A percentile compares a stretch with the other conserved stretches of the same genome.
Evolutionary conservation across 2,113 vertebrate genomes (phyloP).

Genomic region (Platysteira castanea): DNA sequence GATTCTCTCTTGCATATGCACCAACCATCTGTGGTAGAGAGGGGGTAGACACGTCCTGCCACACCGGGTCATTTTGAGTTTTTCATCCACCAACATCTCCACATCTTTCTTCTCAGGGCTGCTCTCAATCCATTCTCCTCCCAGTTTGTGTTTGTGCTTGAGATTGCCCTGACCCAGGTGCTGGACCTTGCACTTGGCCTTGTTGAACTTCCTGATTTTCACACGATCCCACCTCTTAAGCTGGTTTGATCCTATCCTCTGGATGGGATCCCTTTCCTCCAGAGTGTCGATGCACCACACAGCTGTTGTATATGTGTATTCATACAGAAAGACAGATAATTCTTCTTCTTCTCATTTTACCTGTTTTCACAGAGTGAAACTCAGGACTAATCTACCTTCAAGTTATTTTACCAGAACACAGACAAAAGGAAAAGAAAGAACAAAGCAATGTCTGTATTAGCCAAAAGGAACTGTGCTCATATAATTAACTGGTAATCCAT

Average conservation of each 20-base stretch:
- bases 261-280: not conserved
- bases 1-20: not conserved
- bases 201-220: not conserved
- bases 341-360: not conserved
- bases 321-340: not conserved
- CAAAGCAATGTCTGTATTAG: not conserved
- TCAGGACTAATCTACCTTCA: not conserved
- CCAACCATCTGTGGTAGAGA: not conserved
- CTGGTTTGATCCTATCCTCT: not conserved
- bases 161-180: no score
- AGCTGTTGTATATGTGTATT: not conserved
- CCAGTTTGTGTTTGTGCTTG: not conserved
- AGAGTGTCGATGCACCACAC: not conserved
- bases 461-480: not conserved
- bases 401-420: not conserved
- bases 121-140: not conserved
- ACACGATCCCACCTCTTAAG: not conserved
- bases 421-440: not conserved
- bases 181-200: not conserved
- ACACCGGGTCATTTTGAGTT: not conserved
- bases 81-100: not conserved
- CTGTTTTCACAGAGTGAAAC: not conserved
- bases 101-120: not conserved
- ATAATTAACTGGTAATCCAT: not conserved
- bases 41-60: not conserved